These are phyloP conservation scores for Drosophila putrida DNA, from an alignment of 2,888 invertebrate species.

Conservation along the genomic window DNA sequence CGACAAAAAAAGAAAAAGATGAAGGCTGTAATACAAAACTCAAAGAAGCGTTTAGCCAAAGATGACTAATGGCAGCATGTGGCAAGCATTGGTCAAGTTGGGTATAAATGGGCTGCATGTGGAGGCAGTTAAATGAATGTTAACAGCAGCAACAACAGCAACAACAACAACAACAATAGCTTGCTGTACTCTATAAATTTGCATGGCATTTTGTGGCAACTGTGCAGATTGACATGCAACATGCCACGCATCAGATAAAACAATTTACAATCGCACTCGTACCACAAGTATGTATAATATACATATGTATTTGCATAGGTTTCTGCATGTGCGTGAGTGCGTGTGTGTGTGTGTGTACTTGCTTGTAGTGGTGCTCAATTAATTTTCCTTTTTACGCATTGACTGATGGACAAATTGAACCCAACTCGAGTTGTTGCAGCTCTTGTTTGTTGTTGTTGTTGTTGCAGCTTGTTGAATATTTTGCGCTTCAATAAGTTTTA, in stretches of 20 bases:
- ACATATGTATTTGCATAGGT: neutral
- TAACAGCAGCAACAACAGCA: constrained; percentile 40
- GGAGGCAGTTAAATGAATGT: constrained; percentile 61
- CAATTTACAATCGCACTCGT: constrained; percentile 7
- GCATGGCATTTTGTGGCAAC: constrained; percentile 62
- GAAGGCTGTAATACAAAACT: constrained; percentile 61
- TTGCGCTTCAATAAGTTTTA: constrained; percentile 66
- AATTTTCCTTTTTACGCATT: constrained; percentile 63
- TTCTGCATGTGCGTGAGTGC: neutral
- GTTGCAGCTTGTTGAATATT: constrained; percentile 51
- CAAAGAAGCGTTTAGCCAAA: constrained; percentile 74
- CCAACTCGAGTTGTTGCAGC: constrained; percentile 16
- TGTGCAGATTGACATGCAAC: constrained; percentile 60
- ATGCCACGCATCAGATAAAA: constrained; percentile 18
- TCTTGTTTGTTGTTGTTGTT: constrained; percentile 12
- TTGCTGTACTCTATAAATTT: constrained; percentile 56
- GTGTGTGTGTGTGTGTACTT: constrained; percentile 4
- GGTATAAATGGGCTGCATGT: constrained; percentile 31
- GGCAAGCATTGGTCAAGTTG: constrained; percentile 54
- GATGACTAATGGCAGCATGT: constrained; percentile 70
- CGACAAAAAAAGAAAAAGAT: constrained; percentile 16
- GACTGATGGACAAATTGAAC: constrained; percentile 46
- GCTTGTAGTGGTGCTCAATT: constrained; percentile 58
- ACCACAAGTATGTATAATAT: neutral
- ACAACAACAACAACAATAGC: constrained; percentile 25